These are phyloP conservation scores for Pherbina coryleti DNA, from an alignment of 2,888 invertebrate species.

Conservation along the genomic window DNA sequence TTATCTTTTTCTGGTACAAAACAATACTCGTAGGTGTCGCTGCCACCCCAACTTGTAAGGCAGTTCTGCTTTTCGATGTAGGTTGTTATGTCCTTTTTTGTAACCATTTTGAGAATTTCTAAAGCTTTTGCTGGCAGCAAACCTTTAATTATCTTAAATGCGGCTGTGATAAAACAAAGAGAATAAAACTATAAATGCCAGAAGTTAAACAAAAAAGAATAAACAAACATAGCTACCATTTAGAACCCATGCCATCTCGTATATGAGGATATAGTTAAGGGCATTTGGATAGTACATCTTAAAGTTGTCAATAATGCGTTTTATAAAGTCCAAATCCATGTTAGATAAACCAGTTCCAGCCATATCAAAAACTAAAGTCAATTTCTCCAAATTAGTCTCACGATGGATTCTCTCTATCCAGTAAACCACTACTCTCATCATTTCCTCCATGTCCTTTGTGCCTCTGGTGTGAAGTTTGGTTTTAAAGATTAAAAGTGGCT, in stretches of 20 bases:
- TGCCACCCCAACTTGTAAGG: constrained; percentile 85
- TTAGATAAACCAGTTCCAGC: constrained; percentile 86
- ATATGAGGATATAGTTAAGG: constrained; percentile 89
- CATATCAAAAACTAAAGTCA: constrained; percentile 93
- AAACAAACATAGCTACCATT: constrained; percentile 73
- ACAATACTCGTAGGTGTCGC: constrained; percentile 78
- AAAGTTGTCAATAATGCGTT: constrained; percentile 87
- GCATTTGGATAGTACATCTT: constrained; percentile 90
- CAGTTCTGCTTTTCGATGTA: constrained; percentile 82
- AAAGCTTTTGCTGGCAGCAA: constrained; percentile 90
- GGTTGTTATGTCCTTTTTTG: constrained; percentile 80
- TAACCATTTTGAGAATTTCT: constrained; percentile 87
- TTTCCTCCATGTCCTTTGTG: constrained; percentile 78
- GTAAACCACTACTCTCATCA: constrained; percentile 86
- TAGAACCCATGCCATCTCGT: constrained; percentile 94
- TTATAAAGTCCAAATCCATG: constrained; percentile 92
- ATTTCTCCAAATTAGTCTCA: constrained; percentile 79
- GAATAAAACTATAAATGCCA: not conserved
- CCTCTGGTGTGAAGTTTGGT: constrained; percentile 86
- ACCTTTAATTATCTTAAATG: constrained; percentile 90
- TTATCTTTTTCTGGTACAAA: constrained; percentile 74
- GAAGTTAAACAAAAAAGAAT: not conserved
- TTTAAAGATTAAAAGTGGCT: constrained; percentile 82
- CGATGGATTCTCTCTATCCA: constrained; percentile 74
- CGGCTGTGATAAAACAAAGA: constrained; percentile 73